These are phyloP conservation scores for Suricata suricatta DNA, from an alignment of 2,113 vertebrate genomes.

Conservation along the genomic window DNA sequence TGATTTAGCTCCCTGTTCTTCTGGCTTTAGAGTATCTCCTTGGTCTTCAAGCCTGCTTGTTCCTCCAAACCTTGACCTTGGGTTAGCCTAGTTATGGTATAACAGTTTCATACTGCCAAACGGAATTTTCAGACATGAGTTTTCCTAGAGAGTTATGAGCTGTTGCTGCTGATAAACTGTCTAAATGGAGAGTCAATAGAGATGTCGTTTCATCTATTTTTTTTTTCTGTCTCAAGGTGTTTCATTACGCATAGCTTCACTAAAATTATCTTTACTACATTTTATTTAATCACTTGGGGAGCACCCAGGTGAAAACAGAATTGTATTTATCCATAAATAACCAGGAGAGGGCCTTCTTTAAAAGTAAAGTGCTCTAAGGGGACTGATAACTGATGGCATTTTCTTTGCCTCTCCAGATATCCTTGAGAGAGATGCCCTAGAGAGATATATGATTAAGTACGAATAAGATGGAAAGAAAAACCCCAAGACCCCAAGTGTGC, in stretches of 20 bases:
- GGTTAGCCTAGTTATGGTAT: neutral
- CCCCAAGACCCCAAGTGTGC: neutral
- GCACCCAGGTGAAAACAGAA: constrained; percentile 7
- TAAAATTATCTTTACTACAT: constrained; percentile 39
- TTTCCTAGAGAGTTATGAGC: neutral
- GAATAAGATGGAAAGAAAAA: neutral
- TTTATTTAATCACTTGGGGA: constrained; percentile 40
- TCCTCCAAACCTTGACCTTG: neutral
- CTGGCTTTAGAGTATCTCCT: neutral
- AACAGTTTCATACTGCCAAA: neutral
- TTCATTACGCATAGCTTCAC: constrained; percentile 18
- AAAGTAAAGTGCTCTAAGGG: neutral
- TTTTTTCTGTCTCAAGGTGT: constrained; percentile 7
- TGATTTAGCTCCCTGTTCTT: neutral
- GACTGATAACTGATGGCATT: neutral
- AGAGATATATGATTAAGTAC: neutral
- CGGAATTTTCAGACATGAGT: neutral
- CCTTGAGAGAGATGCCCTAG: neutral
- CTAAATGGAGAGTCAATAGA: neutral
- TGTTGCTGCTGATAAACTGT: neutral
- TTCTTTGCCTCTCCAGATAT: constrained; percentile 23
- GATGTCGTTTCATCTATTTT: neutral
- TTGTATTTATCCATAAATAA: constrained; percentile 34
- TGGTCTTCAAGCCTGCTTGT: neutral
- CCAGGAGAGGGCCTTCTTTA: neutral